These are phyloP conservation scores for Scarus forsteni DNA, from an alignment of 2,797 vertebrate species.

Conservation along the genomic window DNA sequence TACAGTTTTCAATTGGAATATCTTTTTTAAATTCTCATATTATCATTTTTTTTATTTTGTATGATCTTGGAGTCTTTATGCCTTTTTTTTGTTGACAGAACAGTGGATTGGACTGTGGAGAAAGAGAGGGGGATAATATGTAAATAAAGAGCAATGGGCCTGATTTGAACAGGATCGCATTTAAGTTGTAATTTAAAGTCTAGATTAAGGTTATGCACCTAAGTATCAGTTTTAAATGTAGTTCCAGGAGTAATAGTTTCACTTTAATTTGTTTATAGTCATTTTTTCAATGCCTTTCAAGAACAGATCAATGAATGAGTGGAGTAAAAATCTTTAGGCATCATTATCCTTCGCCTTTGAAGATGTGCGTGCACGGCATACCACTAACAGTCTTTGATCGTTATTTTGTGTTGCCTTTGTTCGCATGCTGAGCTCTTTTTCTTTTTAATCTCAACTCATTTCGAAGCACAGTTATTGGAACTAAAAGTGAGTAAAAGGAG, in stretches of 20 bases:
- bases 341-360: slow-evolving; percentile 33
- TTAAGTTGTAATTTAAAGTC: slow-evolving; percentile 1
- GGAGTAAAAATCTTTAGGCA: slow-evolving; percentile 17
- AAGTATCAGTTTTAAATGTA: neutral
- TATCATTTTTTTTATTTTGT: too few relatives aligned
- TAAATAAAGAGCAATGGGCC: too few relatives aligned
- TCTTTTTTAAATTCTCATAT: too few relatives aligned
- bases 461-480: slow-evolving; percentile 10
- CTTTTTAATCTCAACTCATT: neutral
- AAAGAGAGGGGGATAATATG: too few relatives aligned
- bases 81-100: too few relatives aligned
- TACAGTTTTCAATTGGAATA: too few relatives aligned
- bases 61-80: too few relatives aligned
- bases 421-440: slow-evolving; percentile 9
- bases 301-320: slow-evolving; percentile 3
- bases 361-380: slow-evolving; percentile 6
- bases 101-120: too few relatives aligned
- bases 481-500: slow-evolving; percentile 25
- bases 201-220: neutral
- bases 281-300: neutral
- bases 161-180: too few relatives aligned
- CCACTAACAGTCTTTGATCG: slow-evolving; percentile 19
- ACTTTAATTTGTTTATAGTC: neutral
- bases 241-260: slow-evolving; percentile 11
- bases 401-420: neutral